Evolutionary conservation across 2,888 invertebrate genomes (phyloP).

Genomic region (Homarus gammarus): DNA sequence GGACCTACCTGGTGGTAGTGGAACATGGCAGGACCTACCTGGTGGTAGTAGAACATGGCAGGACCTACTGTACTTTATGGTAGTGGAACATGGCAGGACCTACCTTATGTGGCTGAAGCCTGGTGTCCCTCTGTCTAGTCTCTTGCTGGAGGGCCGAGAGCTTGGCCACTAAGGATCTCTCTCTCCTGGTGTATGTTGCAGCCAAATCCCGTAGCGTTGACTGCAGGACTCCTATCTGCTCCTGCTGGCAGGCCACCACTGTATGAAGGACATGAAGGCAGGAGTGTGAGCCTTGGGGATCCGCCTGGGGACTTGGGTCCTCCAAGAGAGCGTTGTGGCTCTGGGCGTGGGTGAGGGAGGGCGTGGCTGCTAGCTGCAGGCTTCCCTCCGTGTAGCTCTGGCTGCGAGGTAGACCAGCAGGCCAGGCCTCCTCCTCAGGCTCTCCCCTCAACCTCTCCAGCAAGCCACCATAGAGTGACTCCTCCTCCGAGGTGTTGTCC

Average conservation of each 20-base stretch:
- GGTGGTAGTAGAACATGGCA: neutral
- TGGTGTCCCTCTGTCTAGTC: neutral
- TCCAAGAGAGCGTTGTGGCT: constrained; percentile 59
- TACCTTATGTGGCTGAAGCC: constrained; percentile 12
- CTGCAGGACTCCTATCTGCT: constrained; percentile 69
- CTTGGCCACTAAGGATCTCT: constrained; percentile 49
- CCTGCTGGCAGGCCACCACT: constrained; percentile 71
- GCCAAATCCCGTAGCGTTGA: constrained; percentile 63
- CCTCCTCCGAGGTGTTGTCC: constrained; percentile 47
- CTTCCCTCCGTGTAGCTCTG: constrained; percentile 68
- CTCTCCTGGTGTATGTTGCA: constrained; percentile 61
- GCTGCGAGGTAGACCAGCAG: constrained; percentile 48
- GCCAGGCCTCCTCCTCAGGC: constrained; percentile 35
- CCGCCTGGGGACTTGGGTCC: constrained; percentile 31
- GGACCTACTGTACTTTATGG: too few relatives aligned
- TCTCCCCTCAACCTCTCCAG: constrained; percentile 45
- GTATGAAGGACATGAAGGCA: constrained; percentile 70
- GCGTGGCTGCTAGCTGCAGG: constrained; percentile 36
- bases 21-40: neutral
- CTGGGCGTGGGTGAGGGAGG: constrained; percentile 53
- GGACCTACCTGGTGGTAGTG: neutral
- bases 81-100: neutral
- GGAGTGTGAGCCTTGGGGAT: constrained; percentile 38
- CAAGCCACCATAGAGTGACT: constrained; percentile 45
- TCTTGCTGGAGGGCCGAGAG: constrained; percentile 50